Conservation (phyloP, 2,888 invertebrate species). For the Metellina segmentata region DNA sequence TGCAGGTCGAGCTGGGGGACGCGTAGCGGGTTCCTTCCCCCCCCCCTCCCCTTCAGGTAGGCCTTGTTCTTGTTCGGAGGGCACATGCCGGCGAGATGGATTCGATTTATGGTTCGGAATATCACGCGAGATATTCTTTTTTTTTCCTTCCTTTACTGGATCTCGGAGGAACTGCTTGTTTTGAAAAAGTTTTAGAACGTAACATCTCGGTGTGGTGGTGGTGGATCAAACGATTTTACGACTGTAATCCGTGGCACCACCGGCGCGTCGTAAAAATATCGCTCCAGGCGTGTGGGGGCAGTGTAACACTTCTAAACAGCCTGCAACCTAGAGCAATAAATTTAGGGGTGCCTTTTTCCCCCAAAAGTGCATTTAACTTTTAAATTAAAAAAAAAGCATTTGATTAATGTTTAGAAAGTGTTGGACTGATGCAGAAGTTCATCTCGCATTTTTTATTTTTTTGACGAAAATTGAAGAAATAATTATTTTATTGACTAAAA, state of each 20-base stretch:
- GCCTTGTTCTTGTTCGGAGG: slow-evolving; percentile 1
- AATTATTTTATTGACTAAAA: no score
- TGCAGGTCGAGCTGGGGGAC: slow-evolving; percentile 9
- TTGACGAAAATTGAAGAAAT: no score
- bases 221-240: background rate
- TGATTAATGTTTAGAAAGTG: no score
- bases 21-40: background rate
- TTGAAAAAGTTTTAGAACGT: no score
- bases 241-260: background rate
- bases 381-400: no score
- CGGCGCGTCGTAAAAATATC: background rate
- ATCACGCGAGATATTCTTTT: background rate
- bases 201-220: background rate
- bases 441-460: no score
- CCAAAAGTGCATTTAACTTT: no score
- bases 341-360: no score
- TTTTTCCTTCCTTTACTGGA: background rate
- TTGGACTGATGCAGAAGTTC: no score
- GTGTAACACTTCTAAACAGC: no score
- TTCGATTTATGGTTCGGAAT: background rate
- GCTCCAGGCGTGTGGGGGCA: no score
- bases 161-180: background rate
- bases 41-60: background rate
- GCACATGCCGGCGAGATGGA: background rate
- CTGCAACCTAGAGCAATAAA: no score